Conservation (phyloP, 2,797 vertebrate species). For the Halcyon smyrnensis region DNA sequence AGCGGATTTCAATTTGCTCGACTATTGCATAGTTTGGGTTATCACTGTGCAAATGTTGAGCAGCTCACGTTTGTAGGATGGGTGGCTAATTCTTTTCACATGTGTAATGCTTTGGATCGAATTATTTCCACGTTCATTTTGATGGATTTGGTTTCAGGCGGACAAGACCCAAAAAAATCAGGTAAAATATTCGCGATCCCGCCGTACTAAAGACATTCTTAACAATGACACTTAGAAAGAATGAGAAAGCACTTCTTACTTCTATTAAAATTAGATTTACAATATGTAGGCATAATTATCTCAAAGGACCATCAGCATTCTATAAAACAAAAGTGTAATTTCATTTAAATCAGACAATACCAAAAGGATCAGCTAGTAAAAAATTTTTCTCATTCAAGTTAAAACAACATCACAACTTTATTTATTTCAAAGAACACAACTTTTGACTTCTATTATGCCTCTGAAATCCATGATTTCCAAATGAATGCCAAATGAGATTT, state of each 20-base stretch:
- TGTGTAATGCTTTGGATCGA: slow-evolving; percentile 12
- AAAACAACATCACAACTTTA: neutral
- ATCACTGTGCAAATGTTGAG: neutral
- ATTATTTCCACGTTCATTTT: slow-evolving; percentile 30
- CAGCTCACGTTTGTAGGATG: neutral
- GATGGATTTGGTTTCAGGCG: slow-evolving; percentile 14
- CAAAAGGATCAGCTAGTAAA: neutral
- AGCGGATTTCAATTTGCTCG: neutral
- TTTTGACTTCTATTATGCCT: neutral
- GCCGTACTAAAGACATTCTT: neutral
- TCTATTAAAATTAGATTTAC: slow-evolving; percentile 1
- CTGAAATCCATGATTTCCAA: slow-evolving; percentile 30
- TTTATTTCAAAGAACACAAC: neutral
- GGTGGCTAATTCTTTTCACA: slow-evolving; percentile 3
- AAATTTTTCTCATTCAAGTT: neutral
- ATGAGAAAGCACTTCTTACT: neutral
- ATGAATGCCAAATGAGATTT: neutral
- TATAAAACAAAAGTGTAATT: neutral
- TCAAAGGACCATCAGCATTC: neutral
- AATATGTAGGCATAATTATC: neutral
- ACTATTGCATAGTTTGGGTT: neutral
- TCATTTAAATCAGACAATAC: neutral
- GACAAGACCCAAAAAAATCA: neutral
- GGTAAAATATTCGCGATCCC: neutral
- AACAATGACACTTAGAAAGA: neutral